Base-by-base conservation (phyloP, 2,113 vertebrate species). In the Mobula hypostoma region DNA sequence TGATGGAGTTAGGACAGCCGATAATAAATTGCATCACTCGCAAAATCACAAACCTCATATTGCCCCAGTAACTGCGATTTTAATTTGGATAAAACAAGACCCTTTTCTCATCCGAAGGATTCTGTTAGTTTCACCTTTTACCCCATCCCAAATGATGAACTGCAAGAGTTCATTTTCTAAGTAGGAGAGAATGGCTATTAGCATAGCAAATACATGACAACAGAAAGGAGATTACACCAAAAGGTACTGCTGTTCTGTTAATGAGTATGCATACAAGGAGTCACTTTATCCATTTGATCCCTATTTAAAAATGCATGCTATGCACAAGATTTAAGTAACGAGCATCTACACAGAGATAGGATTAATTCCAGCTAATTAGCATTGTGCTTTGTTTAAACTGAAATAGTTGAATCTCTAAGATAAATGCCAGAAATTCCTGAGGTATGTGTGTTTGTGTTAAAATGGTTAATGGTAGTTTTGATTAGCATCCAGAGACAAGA, bases 351-450 rank as follows among this genome's bases (percentile, higher is more conserved):
- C 19, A 74, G 91, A 93, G 91, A 93, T 93, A 15, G 91, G 70
- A 74, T 93, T 93, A 74, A 74, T 93, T 93, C 91, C 40, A 36
- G 11, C 70, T 93, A 93, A 93, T 93, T 93, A 93, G 68, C 91
- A 93, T 74, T 92, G 66, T 92, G 90, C 90, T 72, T 92, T 93
- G 91, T 93, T 68, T 74, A 40, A 90, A 90, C n/a, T 90, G n/a
- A 93, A 93, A 72, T 48, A 76, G 91, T 74, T 87, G 70, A n/a
- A 29, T 4, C 70, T 74, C 12, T 74, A 74, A 74, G 74, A 93
- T 36, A 48, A 72, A 93, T 93, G 66, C 91, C 91, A 74, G 68
- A 74, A 72, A 74, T 93, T 93, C 91, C 91, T 27, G 70, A 93
- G 36, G 21, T 40, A 93, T 40, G 68, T 74, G 70, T 93, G 68